phyloP scores from a whole-genome alignment of 1,140 invertebrate species.

The Sycobia sp. region DNA sequence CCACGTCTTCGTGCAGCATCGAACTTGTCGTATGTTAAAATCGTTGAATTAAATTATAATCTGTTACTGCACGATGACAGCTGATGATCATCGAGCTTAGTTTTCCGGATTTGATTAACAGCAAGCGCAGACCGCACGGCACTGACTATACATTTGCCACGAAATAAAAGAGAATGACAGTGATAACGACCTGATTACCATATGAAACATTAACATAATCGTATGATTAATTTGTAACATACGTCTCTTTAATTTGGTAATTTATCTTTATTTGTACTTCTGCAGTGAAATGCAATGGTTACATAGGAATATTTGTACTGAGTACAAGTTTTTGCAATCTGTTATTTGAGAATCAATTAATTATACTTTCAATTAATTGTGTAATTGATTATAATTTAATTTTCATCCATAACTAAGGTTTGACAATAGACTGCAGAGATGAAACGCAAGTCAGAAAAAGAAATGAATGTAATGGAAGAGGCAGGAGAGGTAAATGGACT shows the following conservation, averaged over 20 bases:
- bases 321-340: neutral
- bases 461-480: conserved; percentile 30
- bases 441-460: conserved; percentile 38
- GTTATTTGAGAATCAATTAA: no score
- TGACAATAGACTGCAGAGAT: no score
- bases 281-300: neutral
- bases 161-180: neutral
- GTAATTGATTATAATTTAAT: neutral
- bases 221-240: neutral
- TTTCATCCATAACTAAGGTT: conserved; percentile 9
- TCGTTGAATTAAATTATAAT: no score
- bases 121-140: no score
- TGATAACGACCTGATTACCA: neutral
- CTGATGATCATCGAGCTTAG: no score
- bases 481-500: conserved; percentile 26
- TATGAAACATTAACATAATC: neutral
- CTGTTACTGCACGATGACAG: no score
- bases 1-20: neutral
- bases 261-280: neutral
- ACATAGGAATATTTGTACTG: neutral
- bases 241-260: neutral
- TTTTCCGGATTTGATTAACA: no score
- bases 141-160: neutral
- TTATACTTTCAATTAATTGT: no score
- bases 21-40: conserved; percentile 12